Percentiles rank a stretch among this genome's conserved stretches.
phyloP scores from a whole-genome alignment of 1,140 invertebrate species.

The Drosophila insularis region DNA sequence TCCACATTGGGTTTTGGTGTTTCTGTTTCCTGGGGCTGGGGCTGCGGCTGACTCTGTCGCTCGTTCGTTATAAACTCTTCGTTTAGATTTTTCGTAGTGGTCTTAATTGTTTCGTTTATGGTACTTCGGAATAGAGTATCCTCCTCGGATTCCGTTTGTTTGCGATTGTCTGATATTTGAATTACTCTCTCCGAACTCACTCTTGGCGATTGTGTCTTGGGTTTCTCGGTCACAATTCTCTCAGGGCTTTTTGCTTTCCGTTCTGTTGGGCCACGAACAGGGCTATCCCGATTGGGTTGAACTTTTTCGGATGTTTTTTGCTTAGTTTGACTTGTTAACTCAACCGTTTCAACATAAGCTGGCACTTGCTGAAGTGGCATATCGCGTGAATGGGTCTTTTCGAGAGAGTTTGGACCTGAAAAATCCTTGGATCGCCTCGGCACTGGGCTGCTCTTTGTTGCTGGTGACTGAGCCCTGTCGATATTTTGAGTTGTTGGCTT shows the following conservation, averaged over 20 bases:
- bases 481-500: background rate
- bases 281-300: constrained; percentile 12
- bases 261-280: constrained; percentile 17
- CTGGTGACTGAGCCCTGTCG: background rate
- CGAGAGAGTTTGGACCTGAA: background rate
- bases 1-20: constrained; percentile 4
- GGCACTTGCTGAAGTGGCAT: constrained; percentile 21
- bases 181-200: background rate
- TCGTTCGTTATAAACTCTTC: constrained; percentile 73
- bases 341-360: background rate
- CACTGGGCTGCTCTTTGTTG: background rate
- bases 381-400: background rate
- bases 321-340: constrained; percentile 9
- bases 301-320: constrained; percentile 24
- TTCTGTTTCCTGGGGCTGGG: background rate
- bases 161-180: background rate
- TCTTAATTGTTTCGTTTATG: constrained; percentile 43
- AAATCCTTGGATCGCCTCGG: background rate
- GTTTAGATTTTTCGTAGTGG: constrained; percentile 51
- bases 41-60: constrained; percentile 33
- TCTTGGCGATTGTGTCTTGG: background rate
- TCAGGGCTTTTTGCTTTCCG: constrained; percentile 19
- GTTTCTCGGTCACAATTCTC: constrained; percentile 22
- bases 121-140: constrained; percentile 52
- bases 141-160: constrained; percentile 24